A percentile compares a stretch with the other conserved stretches of the same genome.
These are phyloP conservation scores for Bolinopsis microptera DNA, from an alignment of 37 sponge, comb jelly and placozoan species.

Conservation along the genomic window DNA sequence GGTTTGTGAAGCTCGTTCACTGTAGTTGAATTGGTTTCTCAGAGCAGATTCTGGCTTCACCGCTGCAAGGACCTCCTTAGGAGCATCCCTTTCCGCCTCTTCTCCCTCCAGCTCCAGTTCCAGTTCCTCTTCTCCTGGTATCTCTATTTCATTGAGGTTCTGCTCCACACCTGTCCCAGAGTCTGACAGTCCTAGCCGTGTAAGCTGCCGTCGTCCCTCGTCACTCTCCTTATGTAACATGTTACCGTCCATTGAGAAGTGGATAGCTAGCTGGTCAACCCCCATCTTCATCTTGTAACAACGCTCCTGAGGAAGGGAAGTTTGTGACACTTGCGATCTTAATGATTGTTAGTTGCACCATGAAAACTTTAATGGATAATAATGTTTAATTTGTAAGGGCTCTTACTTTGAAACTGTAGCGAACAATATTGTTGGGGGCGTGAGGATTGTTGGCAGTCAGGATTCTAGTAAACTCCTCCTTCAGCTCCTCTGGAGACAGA, in stretches of 20 bases:
- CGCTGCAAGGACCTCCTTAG: slow-evolving; percentile 22
- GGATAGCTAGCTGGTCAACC: slow-evolving; percentile 85
- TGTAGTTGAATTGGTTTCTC: slow-evolving; percentile 94
- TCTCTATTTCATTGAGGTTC: slow-evolving; percentile 63
- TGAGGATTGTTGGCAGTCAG: slow-evolving; percentile 97
- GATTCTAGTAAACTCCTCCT: slow-evolving; percentile 95
- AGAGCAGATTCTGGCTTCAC: slow-evolving; percentile 69
- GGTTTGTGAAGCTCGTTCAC: slow-evolving; percentile 93
- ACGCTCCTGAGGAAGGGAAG: slow-evolving; percentile 54
- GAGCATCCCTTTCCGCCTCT: slow-evolving; percentile 7
- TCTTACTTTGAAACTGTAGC: slow-evolving; percentile 85
- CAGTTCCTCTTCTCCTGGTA: slow-evolving; percentile 67
- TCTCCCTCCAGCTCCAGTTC: slow-evolving; percentile 62
- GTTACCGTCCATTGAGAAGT: slow-evolving; percentile 87
- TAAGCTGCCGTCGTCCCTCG: slow-evolving; percentile 86
- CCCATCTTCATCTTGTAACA: slow-evolving; percentile 68
- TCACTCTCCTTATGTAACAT: slow-evolving; percentile 94
- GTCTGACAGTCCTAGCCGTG: slow-evolving; percentile 68
- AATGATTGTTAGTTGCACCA: no score
- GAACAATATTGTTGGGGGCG: slow-evolving; percentile 89
- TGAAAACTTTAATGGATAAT: not conserved
- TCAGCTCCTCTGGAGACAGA: slow-evolving; percentile 80
- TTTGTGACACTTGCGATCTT: no score
- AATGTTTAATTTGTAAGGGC: not conserved
- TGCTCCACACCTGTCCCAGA: not conserved